Percentiles rank a stretch among this genome's conserved stretches.
phyloP scores from a whole-genome alignment of 2,797 vertebrate species.

The Parauchenoglanis punctatus region DNA sequence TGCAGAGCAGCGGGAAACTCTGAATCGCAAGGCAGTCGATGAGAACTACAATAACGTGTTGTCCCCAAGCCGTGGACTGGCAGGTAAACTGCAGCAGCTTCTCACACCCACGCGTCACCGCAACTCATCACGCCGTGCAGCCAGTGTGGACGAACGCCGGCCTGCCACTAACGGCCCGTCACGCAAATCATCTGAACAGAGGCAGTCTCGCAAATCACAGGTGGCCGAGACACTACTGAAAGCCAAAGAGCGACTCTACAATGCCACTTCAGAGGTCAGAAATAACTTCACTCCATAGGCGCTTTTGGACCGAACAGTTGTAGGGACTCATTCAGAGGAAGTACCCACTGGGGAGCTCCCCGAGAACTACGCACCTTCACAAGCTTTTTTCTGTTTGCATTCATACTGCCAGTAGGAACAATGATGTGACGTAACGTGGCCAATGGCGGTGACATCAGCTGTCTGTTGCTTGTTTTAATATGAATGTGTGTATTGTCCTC shows the following conservation, averaged over 20 bases:
- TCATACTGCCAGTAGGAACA: too few species aligned
- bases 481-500: too few species aligned
- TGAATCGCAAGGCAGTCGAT: slow-evolving; percentile 67
- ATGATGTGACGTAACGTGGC: too few species aligned
- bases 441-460: too few species aligned
- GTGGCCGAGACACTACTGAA: slow-evolving; percentile 78
- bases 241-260: slow-evolving; percentile 84
- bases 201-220: slow-evolving; percentile 75
- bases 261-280: slow-evolving; percentile 85
- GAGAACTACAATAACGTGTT: slow-evolving; percentile 79
- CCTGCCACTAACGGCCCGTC: slow-evolving; percentile 46
- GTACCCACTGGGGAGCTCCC: too few species aligned
- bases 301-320: too few species aligned
- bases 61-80: slow-evolving; percentile 76
- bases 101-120: slow-evolving; percentile 81
- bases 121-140: slow-evolving; percentile 63
- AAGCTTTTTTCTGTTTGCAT: too few species aligned
- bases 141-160: slow-evolving; percentile 75
- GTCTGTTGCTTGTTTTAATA: too few species aligned
- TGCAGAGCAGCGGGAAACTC: slow-evolving; percentile 52
- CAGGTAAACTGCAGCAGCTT: slow-evolving; percentile 88
- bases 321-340: too few species aligned
- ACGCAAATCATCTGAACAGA: slow-evolving; percentile 70
- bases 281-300: not conserved
- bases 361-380: too few species aligned